These are phyloP conservation scores for Lasiurus cinereus DNA, from an alignment of 2,113 vertebrate genomes.

Conservation along the genomic window DNA sequence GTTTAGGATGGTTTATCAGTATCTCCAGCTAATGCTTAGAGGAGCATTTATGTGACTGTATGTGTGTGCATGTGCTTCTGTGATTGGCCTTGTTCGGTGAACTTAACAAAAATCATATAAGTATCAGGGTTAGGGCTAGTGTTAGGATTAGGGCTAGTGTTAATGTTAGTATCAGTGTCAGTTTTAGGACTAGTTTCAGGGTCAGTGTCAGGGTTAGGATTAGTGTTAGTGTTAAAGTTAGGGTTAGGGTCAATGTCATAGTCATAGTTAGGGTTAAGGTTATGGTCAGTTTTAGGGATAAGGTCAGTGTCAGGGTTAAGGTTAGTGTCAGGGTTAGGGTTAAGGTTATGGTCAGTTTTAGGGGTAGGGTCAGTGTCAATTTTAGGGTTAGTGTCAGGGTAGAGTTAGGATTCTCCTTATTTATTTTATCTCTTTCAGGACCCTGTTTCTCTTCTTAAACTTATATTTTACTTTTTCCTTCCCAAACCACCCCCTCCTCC, in stretches of 20 bases:
- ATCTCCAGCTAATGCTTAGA: background rate
- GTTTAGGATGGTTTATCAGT: background rate
- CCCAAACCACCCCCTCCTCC: background rate
- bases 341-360: background rate
- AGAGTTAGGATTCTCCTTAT: background rate
- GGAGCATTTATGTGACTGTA: background rate
- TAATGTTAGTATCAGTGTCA: background rate
- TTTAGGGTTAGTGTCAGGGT: background rate
- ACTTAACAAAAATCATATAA: background rate
- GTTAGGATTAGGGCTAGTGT: background rate
- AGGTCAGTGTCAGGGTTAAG: background rate
- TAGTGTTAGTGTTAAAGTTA: background rate
- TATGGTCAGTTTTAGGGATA: background rate
- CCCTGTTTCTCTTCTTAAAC: accelerated
- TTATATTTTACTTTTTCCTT: background rate
- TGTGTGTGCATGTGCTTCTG: background rate
- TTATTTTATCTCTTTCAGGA: background rate
- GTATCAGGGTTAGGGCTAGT: background rate
- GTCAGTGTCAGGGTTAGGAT: background rate
- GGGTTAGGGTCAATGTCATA: background rate
- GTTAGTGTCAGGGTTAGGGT: background rate
- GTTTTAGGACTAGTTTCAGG: background rate
- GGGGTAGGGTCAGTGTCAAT: background rate
- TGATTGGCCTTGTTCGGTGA: background rate
- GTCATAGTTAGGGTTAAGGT: background rate